phyloP scores from a whole-genome alignment of 2,797 vertebrate species.

The Morus bassanus region DNA sequence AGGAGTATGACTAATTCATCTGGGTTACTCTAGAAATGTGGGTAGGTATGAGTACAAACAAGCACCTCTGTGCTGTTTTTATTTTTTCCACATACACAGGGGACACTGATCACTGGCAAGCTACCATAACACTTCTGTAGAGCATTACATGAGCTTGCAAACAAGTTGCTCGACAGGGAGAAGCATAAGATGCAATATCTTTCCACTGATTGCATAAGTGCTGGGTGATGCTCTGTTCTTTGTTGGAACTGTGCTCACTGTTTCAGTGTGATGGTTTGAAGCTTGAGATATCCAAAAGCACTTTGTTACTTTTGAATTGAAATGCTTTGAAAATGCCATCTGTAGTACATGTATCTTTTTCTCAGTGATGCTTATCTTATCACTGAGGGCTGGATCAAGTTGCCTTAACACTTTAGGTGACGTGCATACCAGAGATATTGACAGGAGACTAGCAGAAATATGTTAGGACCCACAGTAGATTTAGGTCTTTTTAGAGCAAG shows the following conservation, averaged over 20 bases:
- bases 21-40: background rate
- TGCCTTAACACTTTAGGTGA: background rate
- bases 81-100: constrained; percentile 38
- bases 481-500: background rate
- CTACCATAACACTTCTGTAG: background rate
- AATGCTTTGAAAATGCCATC: constrained; percentile 19
- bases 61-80: background rate
- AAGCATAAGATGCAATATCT: constrained; percentile 33
- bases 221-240: background rate
- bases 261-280: background rate
- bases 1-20: background rate
- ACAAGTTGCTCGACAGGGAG: constrained; percentile 60
- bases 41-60: constrained; percentile 6
- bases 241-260: background rate
- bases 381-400: background rate
- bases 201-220: constrained; percentile 66
- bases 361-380: background rate
- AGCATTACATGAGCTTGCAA: constrained; percentile 38
- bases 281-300: background rate
- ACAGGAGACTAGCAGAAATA: background rate
- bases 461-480: background rate
- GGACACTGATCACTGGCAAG: constrained; percentile 31
- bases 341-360: background rate
- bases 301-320: background rate
- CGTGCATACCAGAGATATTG: background rate